Evolutionary conservation across 2,888 invertebrate species (phyloP), one percentile per base, ranked within the genome.

Genomic region (Calameuta idolon): DNA sequence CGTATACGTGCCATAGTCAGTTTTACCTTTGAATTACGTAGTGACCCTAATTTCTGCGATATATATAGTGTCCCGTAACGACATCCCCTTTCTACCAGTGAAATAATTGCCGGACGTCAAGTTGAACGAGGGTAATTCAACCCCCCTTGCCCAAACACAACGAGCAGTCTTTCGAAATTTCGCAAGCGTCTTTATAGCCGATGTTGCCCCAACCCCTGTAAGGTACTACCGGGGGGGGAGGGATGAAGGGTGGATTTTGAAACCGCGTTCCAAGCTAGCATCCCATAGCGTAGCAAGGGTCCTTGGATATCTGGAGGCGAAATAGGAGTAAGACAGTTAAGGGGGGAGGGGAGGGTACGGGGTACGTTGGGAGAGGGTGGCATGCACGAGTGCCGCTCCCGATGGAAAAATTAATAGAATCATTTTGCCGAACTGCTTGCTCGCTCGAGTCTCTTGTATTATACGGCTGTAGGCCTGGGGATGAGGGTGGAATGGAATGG

Each of bases 371-470:
- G 78, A 83, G 85, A 87, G 89, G 90, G 90, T 85, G 88, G 85
- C 86, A 91, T 90, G 91, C 91, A 90, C 91, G 90, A 91, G 89
- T 90, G 90, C 85, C 86, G 85, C 84, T 88, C 85, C 84, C 89
- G 87, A 90, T 90, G 90, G 88, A 91, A 90, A 91, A 91, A 91
- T 90, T 90, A 91, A 90, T 91, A 90, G 90, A 90, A 91, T 90
- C 90, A 90, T 91, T 90, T 89, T 87, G 83, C 84, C 84, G 83
- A 90, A 86, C 85, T 86, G 86, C 85, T 55, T 55, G 55, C 55
- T 55, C 55, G 55, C 55, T 87, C 81, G 76, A 78, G 69, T 76
- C 76, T 80, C 55, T 37, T 74, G 71, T 69, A 33, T n/a, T 37
- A 69, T 35, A 71, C 71, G 37, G 68, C 73, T 76, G 71, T 77